These are phyloP conservation scores for Ichneumoninae sp. DNA, from an alignment of 2,888 invertebrate genomes.

Conservation along the genomic window DNA sequence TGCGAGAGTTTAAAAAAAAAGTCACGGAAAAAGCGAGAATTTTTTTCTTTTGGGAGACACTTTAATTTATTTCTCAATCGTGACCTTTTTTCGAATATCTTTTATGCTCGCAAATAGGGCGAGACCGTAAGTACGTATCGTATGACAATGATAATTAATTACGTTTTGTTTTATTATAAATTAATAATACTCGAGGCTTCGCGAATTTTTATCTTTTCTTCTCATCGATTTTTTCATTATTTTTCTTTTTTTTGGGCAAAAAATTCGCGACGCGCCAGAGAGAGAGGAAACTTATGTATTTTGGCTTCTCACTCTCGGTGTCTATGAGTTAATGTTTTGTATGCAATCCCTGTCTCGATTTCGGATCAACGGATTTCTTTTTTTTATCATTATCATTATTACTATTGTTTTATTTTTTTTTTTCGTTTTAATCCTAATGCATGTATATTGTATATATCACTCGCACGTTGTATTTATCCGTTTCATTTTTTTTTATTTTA, in stretches of 20 bases:
- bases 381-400: conserved; percentile 61
- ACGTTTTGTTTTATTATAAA: conserved; percentile 66
- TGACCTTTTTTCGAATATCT: conserved; percentile 26
- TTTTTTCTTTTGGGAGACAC: conserved; percentile 18
- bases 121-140: conserved; percentile 68
- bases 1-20: conserved; percentile 5
- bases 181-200: conserved; percentile 72
- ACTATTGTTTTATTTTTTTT: conserved; percentile 55
- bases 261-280: conserved; percentile 50
- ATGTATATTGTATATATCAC: conserved; percentile 70
- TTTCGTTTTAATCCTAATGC: conserved; percentile 60
- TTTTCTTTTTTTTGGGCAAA: conserved; percentile 24
- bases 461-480: conserved; percentile 66
- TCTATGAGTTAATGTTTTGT: conserved; percentile 56
- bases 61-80: conserved; percentile 18
- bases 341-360: conserved; percentile 54
- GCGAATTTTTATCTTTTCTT: conserved; percentile 45
- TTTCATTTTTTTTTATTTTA: conserved; percentile 48
- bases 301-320: conserved; percentile 63
- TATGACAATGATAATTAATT: conserved; percentile 64
- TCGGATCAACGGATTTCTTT: conserved; percentile 52
- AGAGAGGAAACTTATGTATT: conserved; percentile 57
- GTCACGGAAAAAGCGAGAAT: conserved; percentile 29
- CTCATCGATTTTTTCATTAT: background rate
- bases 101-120: conserved; percentile 48